Percentiles rank a stretch among this genome's conserved stretches.
Evolutionary conservation across 2,797 vertebrate genomes (phyloP).

Genomic region (Tympanoctomys barrerae): DNA sequence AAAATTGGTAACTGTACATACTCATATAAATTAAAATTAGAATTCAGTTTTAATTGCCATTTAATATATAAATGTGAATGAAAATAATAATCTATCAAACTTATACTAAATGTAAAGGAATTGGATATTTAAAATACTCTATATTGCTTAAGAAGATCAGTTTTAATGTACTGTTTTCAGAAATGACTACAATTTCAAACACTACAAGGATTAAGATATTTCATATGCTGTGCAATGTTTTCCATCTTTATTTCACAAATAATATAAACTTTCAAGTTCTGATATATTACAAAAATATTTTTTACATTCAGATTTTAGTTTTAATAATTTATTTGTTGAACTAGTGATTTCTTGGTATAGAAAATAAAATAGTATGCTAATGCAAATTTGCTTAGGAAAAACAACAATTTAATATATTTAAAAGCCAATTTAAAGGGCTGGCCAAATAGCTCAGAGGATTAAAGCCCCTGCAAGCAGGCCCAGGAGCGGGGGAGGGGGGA

Average conservation of each 20-base stretch:
- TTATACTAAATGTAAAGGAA: neutral
- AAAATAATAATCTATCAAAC: neutral
- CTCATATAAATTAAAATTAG: neutral
- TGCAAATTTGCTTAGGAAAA: neutral
- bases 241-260: neutral
- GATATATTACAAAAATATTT: neutral
- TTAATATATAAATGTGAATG: neutral
- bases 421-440: neutral
- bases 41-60: neutral
- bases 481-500: rapidly evolving
- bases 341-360: neutral
- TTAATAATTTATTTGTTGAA: neutral
- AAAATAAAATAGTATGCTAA: neutral
- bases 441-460: too few species aligned
- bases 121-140: neutral
- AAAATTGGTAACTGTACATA: neutral
- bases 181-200: neutral
- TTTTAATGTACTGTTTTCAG: neutral
- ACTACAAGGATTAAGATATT: neutral
- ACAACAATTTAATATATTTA: neutral
- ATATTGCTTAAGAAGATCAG: neutral
- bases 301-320: neutral
- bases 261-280: neutral
- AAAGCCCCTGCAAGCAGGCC: too few species aligned
- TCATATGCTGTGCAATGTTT: neutral